These are phyloP conservation scores for Rhizoglyphus robini DNA, from an alignment of 1,140 invertebrate genomes.

Conservation along the genomic window DNA sequence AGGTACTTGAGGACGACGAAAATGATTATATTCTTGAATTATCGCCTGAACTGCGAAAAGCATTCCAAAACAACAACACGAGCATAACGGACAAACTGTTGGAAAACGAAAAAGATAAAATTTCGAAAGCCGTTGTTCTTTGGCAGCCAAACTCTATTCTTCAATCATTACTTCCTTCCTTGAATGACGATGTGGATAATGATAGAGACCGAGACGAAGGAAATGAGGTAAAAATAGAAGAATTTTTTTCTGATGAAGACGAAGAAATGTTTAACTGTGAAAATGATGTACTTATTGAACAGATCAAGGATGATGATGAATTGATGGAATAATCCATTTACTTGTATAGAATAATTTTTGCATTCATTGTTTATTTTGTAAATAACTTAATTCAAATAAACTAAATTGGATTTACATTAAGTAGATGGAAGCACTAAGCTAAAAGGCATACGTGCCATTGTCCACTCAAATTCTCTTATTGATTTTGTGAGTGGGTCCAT, in stretches of 20 bases:
- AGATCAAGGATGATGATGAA: background rate
- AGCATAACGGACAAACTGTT: slow-evolving; percentile 11
- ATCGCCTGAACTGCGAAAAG: slow-evolving; percentile 14
- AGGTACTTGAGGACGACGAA: background rate
- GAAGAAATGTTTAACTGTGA: background rate
- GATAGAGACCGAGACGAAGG: background rate
- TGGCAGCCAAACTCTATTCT: slow-evolving; percentile 22
- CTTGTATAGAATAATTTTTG: background rate
- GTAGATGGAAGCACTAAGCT: too few species aligned
- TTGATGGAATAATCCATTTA: background rate
- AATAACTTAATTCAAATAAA: too few species aligned
- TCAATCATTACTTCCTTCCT: background rate
- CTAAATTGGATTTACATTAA: too few species aligned
- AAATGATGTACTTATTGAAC: slow-evolving; percentile 1
- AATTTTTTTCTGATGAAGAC: background rate
- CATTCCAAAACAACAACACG: background rate
- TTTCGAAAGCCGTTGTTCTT: slow-evolving; percentile 25
- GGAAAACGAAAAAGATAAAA: slow-evolving; percentile 21
- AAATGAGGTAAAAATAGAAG: background rate
- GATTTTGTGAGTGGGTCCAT: too few species aligned
- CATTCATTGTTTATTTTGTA: background rate
- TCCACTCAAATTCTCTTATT: too few species aligned
- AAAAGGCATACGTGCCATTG: too few species aligned
- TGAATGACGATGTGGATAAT: slow-evolving; percentile 10
- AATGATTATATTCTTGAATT: background rate